Evolutionary conservation across 2,888 invertebrate species (phyloP).

Genomic region (Chrysolina haemoptera): DNA sequence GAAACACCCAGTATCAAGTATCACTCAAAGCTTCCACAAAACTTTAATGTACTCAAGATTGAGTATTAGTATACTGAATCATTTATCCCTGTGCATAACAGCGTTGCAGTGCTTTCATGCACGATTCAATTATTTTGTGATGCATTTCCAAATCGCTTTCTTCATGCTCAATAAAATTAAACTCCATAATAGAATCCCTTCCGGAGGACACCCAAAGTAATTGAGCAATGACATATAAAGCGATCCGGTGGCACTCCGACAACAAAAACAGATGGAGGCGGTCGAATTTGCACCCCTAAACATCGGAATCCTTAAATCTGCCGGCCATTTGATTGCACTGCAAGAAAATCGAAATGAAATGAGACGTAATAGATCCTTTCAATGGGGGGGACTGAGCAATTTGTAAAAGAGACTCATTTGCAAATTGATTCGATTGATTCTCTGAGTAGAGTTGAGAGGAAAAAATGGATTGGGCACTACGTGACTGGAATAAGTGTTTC

Average conservation of each 20-base stretch:
- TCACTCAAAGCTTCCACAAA: too few species aligned
- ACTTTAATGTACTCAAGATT: too few species aligned
- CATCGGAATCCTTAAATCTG: slow-evolving; percentile 57
- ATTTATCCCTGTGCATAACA: too few species aligned
- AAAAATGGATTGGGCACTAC: slow-evolving; percentile 54
- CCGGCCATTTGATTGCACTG: slow-evolving; percentile 61
- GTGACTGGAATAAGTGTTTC: slow-evolving; percentile 57
- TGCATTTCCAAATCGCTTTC: slow-evolving; percentile 25
- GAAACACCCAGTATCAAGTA: too few species aligned
- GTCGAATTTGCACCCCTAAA: slow-evolving; percentile 58
- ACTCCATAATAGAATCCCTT: slow-evolving; percentile 39
- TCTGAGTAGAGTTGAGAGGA: slow-evolving; percentile 52
- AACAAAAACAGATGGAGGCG: slow-evolving; percentile 61
- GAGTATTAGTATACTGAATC: too few species aligned
- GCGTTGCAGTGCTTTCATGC: background rate
- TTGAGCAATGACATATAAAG: slow-evolving; percentile 63
- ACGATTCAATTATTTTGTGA: background rate
- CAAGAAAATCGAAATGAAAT: slow-evolving; percentile 61
- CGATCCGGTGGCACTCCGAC: slow-evolving; percentile 59
- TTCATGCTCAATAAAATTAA: slow-evolving; percentile 41
- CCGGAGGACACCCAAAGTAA: slow-evolving; percentile 47
- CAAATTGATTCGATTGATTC: slow-evolving; percentile 64
- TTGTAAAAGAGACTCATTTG: slow-evolving; percentile 61
- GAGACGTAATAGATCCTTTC: slow-evolving; percentile 57
- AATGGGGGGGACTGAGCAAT: slow-evolving; percentile 47